Conservation (phyloP, 2,888 invertebrate genomes). For the Cepaea hortensis region DNA sequence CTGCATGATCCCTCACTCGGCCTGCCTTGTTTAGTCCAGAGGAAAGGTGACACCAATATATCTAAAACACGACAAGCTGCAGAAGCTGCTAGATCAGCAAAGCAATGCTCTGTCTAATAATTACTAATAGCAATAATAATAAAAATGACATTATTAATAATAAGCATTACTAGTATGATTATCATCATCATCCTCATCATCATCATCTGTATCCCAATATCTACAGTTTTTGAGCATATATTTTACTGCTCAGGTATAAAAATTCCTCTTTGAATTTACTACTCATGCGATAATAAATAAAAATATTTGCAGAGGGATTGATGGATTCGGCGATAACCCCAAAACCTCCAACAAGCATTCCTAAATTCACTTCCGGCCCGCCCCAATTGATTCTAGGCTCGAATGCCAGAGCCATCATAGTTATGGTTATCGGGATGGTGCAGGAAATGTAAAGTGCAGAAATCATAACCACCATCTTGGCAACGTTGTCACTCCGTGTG, state of each 20-base stretch:
- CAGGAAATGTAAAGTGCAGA: not conserved
- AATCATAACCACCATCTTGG: slow-evolving; percentile 6
- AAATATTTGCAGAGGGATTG: slow-evolving; percentile 11
- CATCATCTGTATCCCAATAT: too few species aligned
- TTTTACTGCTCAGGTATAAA: not conserved
- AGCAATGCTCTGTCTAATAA: too few species aligned
- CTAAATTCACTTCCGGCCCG: not conserved
- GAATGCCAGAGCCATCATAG: not conserved
- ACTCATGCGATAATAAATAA: slow-evolving; percentile 8
- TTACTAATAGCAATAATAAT: too few species aligned
- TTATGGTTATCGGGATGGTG: not conserved
- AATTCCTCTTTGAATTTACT: not conserved
- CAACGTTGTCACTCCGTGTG: not conserved
- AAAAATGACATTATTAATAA: too few species aligned
- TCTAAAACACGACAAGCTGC: too few species aligned
- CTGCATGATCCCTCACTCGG: too few species aligned
- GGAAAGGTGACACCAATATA: too few species aligned
- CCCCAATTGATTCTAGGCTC: not conserved
- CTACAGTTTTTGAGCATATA: too few species aligned
- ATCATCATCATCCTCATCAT: too few species aligned
- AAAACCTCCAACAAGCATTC: not conserved
- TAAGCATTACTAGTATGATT: too few species aligned
- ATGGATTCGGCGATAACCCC: not conserved
- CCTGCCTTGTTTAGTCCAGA: too few species aligned
- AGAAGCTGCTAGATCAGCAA: too few species aligned